These are phyloP conservation scores for Helicolenus hilgendorfi DNA, from an alignment of 2,797 vertebrate species.

Conservation along the genomic window DNA sequence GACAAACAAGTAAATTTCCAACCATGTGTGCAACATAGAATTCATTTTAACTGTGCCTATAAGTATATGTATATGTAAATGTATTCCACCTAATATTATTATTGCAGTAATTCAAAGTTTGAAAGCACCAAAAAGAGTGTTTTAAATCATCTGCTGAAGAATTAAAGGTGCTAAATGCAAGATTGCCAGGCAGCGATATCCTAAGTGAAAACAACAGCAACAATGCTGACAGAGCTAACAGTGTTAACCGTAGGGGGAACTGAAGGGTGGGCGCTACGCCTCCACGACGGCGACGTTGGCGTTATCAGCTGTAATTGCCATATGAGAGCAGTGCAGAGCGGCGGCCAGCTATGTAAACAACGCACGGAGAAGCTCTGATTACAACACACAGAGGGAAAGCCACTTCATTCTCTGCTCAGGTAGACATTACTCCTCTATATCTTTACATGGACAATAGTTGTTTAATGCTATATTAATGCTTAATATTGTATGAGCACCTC, in stretches of 20 bases:
- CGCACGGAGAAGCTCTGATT: background rate
- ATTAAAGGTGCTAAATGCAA: background rate
- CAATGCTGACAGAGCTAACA: no score
- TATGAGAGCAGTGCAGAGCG: background rate
- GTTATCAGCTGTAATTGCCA: no score
- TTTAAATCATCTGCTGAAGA: no score
- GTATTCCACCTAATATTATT: background rate
- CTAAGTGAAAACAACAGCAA: no score
- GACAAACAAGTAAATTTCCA: rapidly evolving
- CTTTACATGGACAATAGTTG: background rate
- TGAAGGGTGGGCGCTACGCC: no score
- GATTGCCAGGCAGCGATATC: no score
- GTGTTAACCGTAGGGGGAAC: no score
- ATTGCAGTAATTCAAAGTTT: background rate
- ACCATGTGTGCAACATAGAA: background rate
- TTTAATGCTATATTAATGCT: background rate
- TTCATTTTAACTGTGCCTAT: background rate
- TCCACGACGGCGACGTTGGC: no score
- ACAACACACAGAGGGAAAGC: background rate
- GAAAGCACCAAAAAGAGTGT: background rate
- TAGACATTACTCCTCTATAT: background rate
- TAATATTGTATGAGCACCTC: background rate
- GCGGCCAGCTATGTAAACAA: background rate
- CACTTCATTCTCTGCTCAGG: background rate
- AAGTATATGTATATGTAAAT: no score